phyloP scores from a whole-genome alignment of 2,113 vertebrate species.

The Pteruthius melanotis region DNA sequence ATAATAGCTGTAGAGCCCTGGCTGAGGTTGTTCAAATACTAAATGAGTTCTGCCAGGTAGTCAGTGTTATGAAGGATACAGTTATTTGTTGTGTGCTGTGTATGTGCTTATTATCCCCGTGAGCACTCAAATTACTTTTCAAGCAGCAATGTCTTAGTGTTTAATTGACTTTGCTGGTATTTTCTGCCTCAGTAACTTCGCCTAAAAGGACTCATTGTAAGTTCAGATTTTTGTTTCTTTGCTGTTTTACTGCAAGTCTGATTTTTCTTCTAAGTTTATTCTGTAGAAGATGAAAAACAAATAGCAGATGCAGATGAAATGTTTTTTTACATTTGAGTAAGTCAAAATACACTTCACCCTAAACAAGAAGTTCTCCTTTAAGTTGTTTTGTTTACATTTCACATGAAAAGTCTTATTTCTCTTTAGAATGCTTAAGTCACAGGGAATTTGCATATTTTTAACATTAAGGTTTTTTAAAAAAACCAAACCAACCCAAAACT shows the following conservation, averaged over 20 bases:
- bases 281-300: not conserved
- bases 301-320: not conserved
- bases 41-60: not conserved
- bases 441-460: not conserved
- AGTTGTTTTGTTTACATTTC: not conserved
- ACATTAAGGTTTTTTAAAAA: not conserved
- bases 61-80: not conserved
- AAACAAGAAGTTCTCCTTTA: not conserved
- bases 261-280: not conserved
- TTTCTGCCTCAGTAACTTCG: not conserved
- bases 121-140: not conserved
- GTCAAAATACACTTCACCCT: not conserved
- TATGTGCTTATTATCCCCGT: not conserved
- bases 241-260: not conserved
- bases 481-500: rapidly evolving
- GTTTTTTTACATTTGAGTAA: not conserved
- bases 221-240: not conserved
- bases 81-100: not conserved
- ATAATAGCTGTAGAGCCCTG: not conserved
- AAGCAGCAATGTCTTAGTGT: not conserved
- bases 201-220: not conserved
- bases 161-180: not conserved
- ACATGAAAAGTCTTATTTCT: not conserved
- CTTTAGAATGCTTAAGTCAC: not conserved
- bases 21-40: not conserved